phyloP scores from a whole-genome alignment of 1,140 invertebrate genomes.

The Mizuhopecten yessoensis region DNA sequence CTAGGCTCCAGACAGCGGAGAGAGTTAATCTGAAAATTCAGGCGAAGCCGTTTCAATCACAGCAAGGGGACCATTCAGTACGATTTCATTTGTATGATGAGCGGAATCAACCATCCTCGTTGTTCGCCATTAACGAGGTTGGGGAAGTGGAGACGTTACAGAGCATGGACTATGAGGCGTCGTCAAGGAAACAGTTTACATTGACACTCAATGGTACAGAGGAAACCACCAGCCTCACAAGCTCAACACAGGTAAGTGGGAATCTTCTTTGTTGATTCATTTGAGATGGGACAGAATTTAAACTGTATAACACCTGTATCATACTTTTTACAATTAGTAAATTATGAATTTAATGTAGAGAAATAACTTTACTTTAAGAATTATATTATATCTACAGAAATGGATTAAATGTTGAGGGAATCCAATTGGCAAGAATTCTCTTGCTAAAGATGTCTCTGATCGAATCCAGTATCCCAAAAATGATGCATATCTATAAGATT shows the following conservation, averaged over 20 bases:
- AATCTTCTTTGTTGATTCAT: not conserved
- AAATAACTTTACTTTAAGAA: too few relatives aligned
- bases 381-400: too few relatives aligned
- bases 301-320: too few relatives aligned
- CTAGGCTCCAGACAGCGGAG: slow-evolving; percentile 57
- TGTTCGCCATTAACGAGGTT: slow-evolving; percentile 63
- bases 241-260: slow-evolving; percentile 60
- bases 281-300: too few relatives aligned
- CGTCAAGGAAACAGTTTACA: slow-evolving; percentile 60
- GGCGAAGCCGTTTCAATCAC: slow-evolving; percentile 66
- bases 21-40: slow-evolving; percentile 58
- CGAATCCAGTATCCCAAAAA: too few relatives aligned
- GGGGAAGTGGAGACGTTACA: slow-evolving; percentile 67
- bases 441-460: too few relatives aligned
- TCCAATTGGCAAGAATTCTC: too few relatives aligned
- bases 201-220: slow-evolving; percentile 65
- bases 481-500: too few relatives aligned
- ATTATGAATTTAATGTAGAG: too few relatives aligned
- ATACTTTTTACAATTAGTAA: too few relatives aligned
- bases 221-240: slow-evolving; percentile 57
- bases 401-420: too few relatives aligned
- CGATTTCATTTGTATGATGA: slow-evolving; percentile 58
- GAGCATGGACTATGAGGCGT: slow-evolving; percentile 68
- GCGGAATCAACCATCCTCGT: slow-evolving; percentile 54
- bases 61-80: slow-evolving; percentile 56